Evolutionary conservation across 2,888 invertebrate species (phyloP).

Genomic region (Caenorhabditis angaria): DNA sequence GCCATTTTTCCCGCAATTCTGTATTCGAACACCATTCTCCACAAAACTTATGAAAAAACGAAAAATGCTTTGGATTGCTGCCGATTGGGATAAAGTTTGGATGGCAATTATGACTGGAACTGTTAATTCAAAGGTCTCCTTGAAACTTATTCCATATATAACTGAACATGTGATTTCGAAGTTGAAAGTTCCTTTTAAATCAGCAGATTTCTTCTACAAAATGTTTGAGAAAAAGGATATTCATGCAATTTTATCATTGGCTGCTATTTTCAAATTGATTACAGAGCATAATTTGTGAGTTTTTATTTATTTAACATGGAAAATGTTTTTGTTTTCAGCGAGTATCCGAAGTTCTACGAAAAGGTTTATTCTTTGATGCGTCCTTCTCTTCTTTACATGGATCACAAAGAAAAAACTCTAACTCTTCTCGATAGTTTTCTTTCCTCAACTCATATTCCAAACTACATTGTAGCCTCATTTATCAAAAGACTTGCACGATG

Average conservation of each 20-base stretch:
- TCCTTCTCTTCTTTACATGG: conserved; percentile 88
- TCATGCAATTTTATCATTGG: conserved; percentile 84
- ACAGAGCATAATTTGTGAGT: conserved; percentile 85
- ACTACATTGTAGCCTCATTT: conserved; percentile 89
- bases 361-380: conserved; percentile 94
- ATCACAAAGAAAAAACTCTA: conserved; percentile 87
- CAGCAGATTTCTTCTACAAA: conserved; percentile 60
- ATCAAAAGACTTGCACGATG: conserved; percentile 87
- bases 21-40: conserved; percentile 26
- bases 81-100: conserved; percentile 41
- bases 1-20: conserved; percentile 29
- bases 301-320: neutral
- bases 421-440: conserved; percentile 89
- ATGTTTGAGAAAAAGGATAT: conserved; percentile 78
- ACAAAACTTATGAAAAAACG: conserved; percentile 20
- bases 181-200: conserved; percentile 48
- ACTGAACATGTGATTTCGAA: conserved; percentile 50
- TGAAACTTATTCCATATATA: conserved; percentile 50
- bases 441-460: conserved; percentile 91
- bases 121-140: conserved; percentile 29
- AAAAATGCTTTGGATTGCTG: conserved; percentile 18
- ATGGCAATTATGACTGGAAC: conserved; percentile 33
- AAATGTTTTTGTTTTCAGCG: conserved; percentile 74
- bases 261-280: conserved; percentile 89
- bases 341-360: conserved; percentile 92